Base-by-base conservation (phyloP, 2,888 invertebrate genomes). In the Hyposoter dolosus region DNA sequence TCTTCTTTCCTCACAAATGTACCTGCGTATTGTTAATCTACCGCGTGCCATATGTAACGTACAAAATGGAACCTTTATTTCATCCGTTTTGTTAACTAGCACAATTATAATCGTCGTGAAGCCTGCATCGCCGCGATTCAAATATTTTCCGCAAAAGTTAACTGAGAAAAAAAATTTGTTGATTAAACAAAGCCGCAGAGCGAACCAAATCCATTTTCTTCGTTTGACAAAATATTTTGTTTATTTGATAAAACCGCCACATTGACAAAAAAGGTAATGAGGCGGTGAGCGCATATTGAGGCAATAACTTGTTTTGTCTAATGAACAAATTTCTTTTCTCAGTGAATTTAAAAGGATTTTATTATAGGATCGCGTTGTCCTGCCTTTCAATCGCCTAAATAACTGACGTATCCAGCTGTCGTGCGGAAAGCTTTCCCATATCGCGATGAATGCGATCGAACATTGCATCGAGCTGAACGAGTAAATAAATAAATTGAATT, bases 1-100 rank as follows among this genome's bases (percentile, higher is more conserved):
- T 72, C 84, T 87, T 87, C 56, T 80, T 79, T 81, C 53, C 56
- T 47, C 45, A 35, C 40, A 45, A 32, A 65, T 40, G n/a, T 40
- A 69, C 45, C 45, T 66, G 35, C n/a, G 35, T 40, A 40, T 66
- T 66, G 56, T 60, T 60, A 60, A 60, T 60, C 56, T 43, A 68
- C 43, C 40, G 45, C 68, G 43, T 68, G 40, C 19, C 43, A 19
- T 68, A 23, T 45, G 43, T 43, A 68, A 68, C 68, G 68, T 23
- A 68, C 45, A 45, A 68, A 68, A 68, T 45, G 45, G 68, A 60
- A 60, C 56, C 10, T 15, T 60, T 28, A 4, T 60, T 60, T 28
- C 12, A 28, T 5, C 56, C 35, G 65, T 65, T 68, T 68, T 40
- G 45, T 68, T 60, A 28, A 60, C 56, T 15, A 60, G 56, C 28